These are phyloP conservation scores for Macrotis lagotis DNA, from an alignment of 2,113 vertebrate genomes.

Conservation along the genomic window DNA sequence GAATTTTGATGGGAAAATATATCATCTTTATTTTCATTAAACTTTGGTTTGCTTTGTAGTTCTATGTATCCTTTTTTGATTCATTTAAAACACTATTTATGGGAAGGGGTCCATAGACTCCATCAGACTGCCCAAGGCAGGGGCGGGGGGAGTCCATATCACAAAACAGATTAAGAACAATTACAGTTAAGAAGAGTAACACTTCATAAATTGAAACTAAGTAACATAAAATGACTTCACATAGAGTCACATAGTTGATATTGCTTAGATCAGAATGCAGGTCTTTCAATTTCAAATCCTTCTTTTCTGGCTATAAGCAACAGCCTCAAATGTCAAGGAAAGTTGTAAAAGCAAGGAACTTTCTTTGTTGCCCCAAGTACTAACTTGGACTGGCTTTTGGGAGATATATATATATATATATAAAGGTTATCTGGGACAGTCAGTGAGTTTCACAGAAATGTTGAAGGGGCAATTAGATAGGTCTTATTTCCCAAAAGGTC, in stretches of 20 bases:
- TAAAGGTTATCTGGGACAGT: not conserved
- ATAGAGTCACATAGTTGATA: not conserved
- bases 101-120: not conserved
- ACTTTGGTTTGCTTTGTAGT: not conserved
- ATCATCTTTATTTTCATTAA: not conserved
- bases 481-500: slow-evolving; percentile 67
- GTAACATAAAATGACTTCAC: not conserved
- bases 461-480: not conserved
- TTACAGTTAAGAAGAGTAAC: not conserved
- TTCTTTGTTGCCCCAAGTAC: not conserved
- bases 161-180: not conserved
- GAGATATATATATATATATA: too few relatives aligned
- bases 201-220: not conserved
- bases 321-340: fast-evolving
- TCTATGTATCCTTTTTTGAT: not conserved
- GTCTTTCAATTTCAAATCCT: not conserved
- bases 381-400: not conserved
- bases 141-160: not conserved
- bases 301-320: not conserved
- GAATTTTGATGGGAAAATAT: not conserved
- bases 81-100: not conserved
- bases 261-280: not conserved
- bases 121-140: not conserved
- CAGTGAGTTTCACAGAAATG: slow-evolving; percentile 30
- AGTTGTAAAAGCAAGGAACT: fast-evolving